A percentile compares a stretch with the other conserved stretches of the same genome.
Conservation (phyloP, 2,797 vertebrate species). For the Syndactyla subalaris region DNA sequence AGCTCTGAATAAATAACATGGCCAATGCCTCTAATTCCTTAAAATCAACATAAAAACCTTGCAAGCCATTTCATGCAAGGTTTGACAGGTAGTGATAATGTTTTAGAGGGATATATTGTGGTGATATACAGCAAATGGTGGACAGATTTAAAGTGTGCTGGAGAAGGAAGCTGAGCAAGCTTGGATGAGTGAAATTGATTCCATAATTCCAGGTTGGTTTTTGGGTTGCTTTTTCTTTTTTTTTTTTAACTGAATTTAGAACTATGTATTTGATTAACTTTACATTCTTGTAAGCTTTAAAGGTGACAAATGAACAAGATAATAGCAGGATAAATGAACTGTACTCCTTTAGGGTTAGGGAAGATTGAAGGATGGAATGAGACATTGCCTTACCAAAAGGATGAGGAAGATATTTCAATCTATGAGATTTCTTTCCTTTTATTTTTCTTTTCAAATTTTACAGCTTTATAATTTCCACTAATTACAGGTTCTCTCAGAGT, state of each 20-base stretch:
- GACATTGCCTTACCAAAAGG: neutral
- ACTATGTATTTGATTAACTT: neutral
- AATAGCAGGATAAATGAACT: neutral
- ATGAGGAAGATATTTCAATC: neutral
- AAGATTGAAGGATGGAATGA: neutral
- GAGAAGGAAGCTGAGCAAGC: neutral
- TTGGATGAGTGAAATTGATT: constrained; percentile 42
- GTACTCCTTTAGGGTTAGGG: neutral
- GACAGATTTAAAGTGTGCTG: neutral
- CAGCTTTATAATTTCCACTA: neutral
- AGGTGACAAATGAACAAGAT: neutral
- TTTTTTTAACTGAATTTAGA: neutral
- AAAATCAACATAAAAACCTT: constrained; percentile 68
- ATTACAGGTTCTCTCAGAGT: neutral
- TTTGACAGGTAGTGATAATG: constrained; percentile 58
- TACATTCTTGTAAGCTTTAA: constrained; percentile 2
- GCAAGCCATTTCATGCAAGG: constrained; percentile 65
- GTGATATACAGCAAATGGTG: neutral
- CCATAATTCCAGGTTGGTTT: neutral
- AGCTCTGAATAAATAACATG: constrained; percentile 68
- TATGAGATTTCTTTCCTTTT: neutral
- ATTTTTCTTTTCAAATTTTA: neutral
- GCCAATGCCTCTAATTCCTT: constrained; percentile 64
- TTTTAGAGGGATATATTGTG: constrained; percentile 47
- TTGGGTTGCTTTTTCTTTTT: neutral